These are phyloP conservation scores for Arothron firmamentum DNA, from an alignment of 2,113 vertebrate species.

Conservation along the genomic window DNA sequence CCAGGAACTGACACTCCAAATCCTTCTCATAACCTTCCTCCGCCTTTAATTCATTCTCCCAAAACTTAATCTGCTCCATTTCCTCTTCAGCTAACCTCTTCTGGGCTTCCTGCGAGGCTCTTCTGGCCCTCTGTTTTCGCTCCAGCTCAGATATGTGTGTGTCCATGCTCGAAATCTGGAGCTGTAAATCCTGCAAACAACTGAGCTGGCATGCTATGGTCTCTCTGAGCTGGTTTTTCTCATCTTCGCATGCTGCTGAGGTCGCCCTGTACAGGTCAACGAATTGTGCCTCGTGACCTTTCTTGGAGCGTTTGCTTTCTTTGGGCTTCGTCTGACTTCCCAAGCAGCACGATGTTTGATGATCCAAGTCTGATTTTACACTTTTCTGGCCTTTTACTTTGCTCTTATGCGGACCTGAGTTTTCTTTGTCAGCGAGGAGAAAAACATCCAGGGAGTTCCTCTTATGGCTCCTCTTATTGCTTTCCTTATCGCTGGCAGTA, in stretches of 20 bases:
- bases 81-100: constrained; percentile 45
- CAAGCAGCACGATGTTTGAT: constrained; percentile 64
- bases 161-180: constrained; percentile 46
- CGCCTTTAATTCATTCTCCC: constrained; percentile 75
- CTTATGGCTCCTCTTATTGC: constrained; percentile 48
- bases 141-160: constrained; percentile 61
- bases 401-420: constrained; percentile 6
- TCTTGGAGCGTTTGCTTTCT: constrained; percentile 35
- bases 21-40: constrained; percentile 69
- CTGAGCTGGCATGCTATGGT: constrained; percentile 59
- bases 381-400: constrained; percentile 44
- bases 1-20: constrained; percentile 69
- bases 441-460: constrained; percentile 45
- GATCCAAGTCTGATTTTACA: constrained; percentile 42
- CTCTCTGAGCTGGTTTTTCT: constrained; percentile 50
- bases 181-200: constrained; percentile 59
- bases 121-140: constrained; percentile 32
- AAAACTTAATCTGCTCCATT: constrained; percentile 67
- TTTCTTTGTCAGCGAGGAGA: constrained; percentile 24
- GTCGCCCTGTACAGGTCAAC: not conserved
- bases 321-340: constrained; percentile 42
- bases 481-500: constrained; percentile 55
- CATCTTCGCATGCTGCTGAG: constrained; percentile 17
- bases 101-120: constrained; percentile 21
- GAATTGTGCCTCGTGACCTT: constrained; percentile 3